Evolutionary conservation across 1,140 invertebrate species (phyloP), one percentile per base, ranked within the genome.

Genomic region (Drosophila takahashii): DNA sequence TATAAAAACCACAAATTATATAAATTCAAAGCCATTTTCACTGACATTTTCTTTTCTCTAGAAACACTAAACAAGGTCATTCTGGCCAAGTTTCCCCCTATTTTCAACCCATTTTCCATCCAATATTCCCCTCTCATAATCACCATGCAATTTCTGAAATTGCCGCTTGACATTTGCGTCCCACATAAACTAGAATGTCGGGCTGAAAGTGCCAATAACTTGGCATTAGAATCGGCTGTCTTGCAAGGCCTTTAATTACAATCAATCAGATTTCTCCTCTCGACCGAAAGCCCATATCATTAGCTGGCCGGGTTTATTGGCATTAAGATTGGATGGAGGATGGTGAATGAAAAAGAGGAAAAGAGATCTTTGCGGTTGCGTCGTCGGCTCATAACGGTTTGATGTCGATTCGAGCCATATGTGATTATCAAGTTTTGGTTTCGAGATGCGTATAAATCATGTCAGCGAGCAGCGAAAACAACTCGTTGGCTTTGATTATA

Each of bases 201-300:
- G 4, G 10, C 34, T 72, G 39, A 81, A 77, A 81, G 73, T 67
- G 61, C 48, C 71, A 81, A 81, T 81, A 73, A 81, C 37, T 45
- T 58, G 53, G 34, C 60, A 62, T 73, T 57, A 72, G 72, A 81
- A 81, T 81, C 53, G 22, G 58, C 44, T 47, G 59, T 41, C 57
- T 45, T 37, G 37, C 39, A 13, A 37, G 16, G 54, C 42, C 70
- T 74, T 50, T 52, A 72, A 80, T 81, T 80, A 80, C 42, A 81
- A 81, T 81, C 78, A 80, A 81, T 81, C 78, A 75, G 56, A 76
- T 69, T 79, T 79, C 57, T 72, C 59, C 58, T 65, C 26, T 65
- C 26, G 13, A 22, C 52, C 52, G 29, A 69, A 77, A 70, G 70
- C 62, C 45, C 37, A 65, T 52, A 64, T 75, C 58, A 75, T 80